A percentile compares a stretch with the other conserved stretches of the same genome.
These are phyloP conservation scores for Aricia agestis DNA, from an alignment of 1,140 invertebrate genomes.

Conservation along the genomic window DNA sequence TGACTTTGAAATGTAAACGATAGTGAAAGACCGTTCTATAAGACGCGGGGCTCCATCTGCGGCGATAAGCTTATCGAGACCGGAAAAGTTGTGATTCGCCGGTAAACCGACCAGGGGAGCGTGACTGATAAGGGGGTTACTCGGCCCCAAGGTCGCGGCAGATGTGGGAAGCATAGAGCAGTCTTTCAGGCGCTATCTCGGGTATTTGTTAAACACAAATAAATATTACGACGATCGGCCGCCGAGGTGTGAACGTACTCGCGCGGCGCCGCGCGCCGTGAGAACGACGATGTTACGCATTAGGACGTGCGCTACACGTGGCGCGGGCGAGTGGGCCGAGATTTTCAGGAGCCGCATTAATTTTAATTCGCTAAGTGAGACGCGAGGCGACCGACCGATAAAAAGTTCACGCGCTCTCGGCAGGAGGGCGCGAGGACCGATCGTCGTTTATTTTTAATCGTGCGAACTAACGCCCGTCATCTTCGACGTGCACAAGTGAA, in stretches of 20 bases:
- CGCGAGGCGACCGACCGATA: slow-evolving; percentile 49
- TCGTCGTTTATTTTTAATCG: slow-evolving; percentile 70
- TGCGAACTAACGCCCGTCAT: slow-evolving; percentile 58
- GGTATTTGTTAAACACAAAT: slow-evolving; percentile 61
- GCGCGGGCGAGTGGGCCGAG: slow-evolving; percentile 22
- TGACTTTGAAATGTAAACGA: slow-evolving; percentile 34
- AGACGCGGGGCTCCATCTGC: slow-evolving; percentile 36
- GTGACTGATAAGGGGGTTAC: slow-evolving; percentile 70
- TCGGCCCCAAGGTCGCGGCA: slow-evolving; percentile 69
- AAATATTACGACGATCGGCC: slow-evolving; percentile 46
- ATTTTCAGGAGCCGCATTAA: slow-evolving; percentile 19
- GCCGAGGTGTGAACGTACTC: slow-evolving; percentile 57
- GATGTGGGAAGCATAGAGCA: slow-evolving; percentile 65
- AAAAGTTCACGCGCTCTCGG: slow-evolving; percentile 63
- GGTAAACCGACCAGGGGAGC: slow-evolving; percentile 49
- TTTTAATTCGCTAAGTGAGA: slow-evolving; percentile 37
- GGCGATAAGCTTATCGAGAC: slow-evolving; percentile 54
- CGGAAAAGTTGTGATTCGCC: slow-evolving; percentile 65
- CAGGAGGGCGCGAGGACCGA: slow-evolving; percentile 51
- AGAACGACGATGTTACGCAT: slow-evolving; percentile 47
- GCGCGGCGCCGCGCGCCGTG: slow-evolving; percentile 44
- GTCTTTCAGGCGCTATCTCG: slow-evolving; percentile 64
- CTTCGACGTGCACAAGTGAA: slow-evolving; percentile 36
- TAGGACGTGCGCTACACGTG: slow-evolving; percentile 55
- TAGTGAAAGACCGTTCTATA: slow-evolving; percentile 41